These are phyloP conservation scores for Caenorhabditis sp. DNA, from an alignment of 2,888 invertebrate genomes.

Conservation along the genomic window DNA sequence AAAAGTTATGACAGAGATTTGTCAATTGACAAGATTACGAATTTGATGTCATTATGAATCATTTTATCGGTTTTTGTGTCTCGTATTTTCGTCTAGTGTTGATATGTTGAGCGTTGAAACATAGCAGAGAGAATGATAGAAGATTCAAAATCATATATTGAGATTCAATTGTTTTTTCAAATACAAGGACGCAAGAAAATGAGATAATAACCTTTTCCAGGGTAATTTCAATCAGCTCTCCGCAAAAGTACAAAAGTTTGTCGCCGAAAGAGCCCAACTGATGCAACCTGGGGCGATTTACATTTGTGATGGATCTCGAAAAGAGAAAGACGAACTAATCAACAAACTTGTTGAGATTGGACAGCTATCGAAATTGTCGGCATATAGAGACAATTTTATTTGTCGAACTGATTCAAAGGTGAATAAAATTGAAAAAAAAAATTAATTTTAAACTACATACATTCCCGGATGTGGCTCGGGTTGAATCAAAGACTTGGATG, in stretches of 20 bases:
- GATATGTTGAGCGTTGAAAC: background rate
- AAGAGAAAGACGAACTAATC: slow-evolving; percentile 72
- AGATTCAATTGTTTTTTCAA: background rate
- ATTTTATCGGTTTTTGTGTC: background rate
- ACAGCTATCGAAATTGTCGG: slow-evolving; percentile 66
- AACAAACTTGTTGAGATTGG: slow-evolving; percentile 70
- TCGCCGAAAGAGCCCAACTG: slow-evolving; percentile 72
- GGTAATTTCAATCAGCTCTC: slow-evolving; percentile 73
- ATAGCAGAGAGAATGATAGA: background rate
- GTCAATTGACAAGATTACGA: too few relatives aligned
- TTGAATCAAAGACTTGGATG: slow-evolving; percentile 94
- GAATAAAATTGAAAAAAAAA: background rate
- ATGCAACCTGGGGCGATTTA: slow-evolving; percentile 71
- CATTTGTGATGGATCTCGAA: slow-evolving; percentile 71
- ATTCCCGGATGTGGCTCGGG: slow-evolving; percentile 86
- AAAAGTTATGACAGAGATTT: too few relatives aligned
- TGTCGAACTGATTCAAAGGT: slow-evolving; percentile 89
- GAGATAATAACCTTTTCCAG: slow-evolving; percentile 40
- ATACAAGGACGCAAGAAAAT: too few relatives aligned
- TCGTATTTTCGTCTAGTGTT: background rate
- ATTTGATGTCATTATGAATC: too few relatives aligned
- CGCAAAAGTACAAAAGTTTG: slow-evolving; percentile 72
- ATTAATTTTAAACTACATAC: background rate
- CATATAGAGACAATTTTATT: slow-evolving; percentile 75
- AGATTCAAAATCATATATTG: background rate